These are phyloP conservation scores for Tiaroga cobitis DNA, from an alignment of 2,797 vertebrate species.

Conservation along the genomic window DNA sequence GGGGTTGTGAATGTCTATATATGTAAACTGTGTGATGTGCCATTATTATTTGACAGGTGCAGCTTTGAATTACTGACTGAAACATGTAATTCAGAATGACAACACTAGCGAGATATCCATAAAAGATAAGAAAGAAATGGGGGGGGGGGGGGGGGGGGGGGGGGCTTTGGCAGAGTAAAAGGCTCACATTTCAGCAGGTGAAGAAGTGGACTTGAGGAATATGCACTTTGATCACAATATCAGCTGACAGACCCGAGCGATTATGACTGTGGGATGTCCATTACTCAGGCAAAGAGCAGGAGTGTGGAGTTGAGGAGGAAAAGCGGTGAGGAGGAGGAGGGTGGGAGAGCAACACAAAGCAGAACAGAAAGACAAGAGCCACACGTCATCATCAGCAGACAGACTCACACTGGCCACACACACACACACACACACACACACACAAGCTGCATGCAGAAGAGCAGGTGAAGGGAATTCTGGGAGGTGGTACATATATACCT, in stretches of 20 bases:
- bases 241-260: slow-evolving; percentile 78
- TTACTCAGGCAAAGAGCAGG: slow-evolving; percentile 91
- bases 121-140: not conserved
- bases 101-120: slow-evolving; percentile 1
- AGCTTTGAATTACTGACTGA: slow-evolving; percentile 6
- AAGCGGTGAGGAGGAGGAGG: not conserved
- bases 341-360: slow-evolving; percentile 29
- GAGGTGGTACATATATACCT: slow-evolving; percentile 86
- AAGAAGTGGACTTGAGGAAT: not conserved
- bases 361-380: slow-evolving; percentile 54
- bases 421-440: slow-evolving; percentile 61
- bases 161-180: slow-evolving; percentile 66
- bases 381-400: slow-evolving; percentile 26
- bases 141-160: slow-evolving; percentile 30
- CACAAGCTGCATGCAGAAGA: slow-evolving; percentile 79
- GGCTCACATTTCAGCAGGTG: slow-evolving; percentile 69
- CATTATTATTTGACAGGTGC: not conserved
- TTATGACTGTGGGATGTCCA: slow-evolving; percentile 81
- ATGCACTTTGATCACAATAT: slow-evolving; percentile 76
- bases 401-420: slow-evolving; percentile 47
- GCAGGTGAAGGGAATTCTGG: slow-evolving; percentile 78
- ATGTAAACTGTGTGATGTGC: not conserved
- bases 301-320: slow-evolving; percentile 14
- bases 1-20: no score
- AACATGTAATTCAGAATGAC: not conserved